These are phyloP conservation scores for Myotis planiceps DNA, from an alignment of 2,797 vertebrate genomes.

Conservation along the genomic window DNA sequence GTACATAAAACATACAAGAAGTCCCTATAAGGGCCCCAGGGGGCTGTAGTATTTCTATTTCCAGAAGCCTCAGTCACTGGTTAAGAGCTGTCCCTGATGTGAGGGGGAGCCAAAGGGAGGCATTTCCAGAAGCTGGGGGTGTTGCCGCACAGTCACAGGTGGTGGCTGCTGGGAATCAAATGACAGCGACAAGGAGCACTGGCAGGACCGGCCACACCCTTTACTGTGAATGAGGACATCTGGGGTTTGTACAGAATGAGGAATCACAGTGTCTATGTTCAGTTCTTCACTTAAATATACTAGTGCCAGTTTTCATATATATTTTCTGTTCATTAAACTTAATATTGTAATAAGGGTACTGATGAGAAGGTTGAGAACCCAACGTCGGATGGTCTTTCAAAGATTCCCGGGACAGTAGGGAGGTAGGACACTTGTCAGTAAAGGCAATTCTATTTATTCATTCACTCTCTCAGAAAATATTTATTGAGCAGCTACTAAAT, in stretches of 20 bases:
- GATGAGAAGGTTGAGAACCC: not conserved
- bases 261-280: not conserved
- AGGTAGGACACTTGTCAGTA: not conserved
- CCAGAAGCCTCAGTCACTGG: not conserved
- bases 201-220: not conserved
- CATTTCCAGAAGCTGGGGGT: not conserved
- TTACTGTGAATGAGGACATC: not conserved
- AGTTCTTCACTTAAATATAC: not conserved
- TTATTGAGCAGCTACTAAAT: not conserved
- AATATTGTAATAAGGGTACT: not conserved
- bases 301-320: not conserved
- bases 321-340: not conserved
- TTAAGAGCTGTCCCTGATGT: not conserved
- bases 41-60: not conserved
- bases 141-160: not conserved
- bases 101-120: not conserved
- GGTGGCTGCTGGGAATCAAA: not conserved
- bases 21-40: not conserved
- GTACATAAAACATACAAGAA: not conserved
- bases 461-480: not conserved
- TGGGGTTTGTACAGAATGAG: not conserved
- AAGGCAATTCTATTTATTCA: not conserved
- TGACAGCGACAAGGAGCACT: not conserved
- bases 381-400: not conserved
- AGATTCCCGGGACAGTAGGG: not conserved